Evolutionary conservation across 2,888 invertebrate genomes (phyloP).

Genomic region (Eupelmus urozonus): DNA sequence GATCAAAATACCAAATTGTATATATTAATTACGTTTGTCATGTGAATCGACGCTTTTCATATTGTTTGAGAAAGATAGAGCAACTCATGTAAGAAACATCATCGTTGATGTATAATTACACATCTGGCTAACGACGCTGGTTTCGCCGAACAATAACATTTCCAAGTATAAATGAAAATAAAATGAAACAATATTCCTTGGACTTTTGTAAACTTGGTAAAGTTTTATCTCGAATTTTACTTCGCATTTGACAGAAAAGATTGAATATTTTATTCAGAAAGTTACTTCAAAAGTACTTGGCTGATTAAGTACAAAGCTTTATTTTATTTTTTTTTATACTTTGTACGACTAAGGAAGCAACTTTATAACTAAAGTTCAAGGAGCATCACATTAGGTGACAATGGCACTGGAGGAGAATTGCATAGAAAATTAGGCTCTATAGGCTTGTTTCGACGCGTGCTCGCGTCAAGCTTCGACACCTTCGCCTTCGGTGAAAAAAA

Average conservation of each 20-base stretch:
- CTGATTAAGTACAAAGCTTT: not conserved
- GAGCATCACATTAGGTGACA: conserved; percentile 40
- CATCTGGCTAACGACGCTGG: not conserved
- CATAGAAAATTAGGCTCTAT: conserved; percentile 54
- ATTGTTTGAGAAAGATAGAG: not conserved
- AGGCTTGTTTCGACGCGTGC: conserved; percentile 38
- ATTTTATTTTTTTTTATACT: conserved; percentile 1
- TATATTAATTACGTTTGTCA: conserved; percentile 18
- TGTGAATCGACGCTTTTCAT: conserved; percentile 34
- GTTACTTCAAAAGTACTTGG: too few relatives aligned
- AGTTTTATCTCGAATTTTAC: too few relatives aligned
- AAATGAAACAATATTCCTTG: not conserved
- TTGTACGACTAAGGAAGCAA: not conserved
- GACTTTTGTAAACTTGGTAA: too few relatives aligned
- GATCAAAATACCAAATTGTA: not conserved
- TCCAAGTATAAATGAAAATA: too few relatives aligned
- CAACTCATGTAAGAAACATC: conserved; percentile 10
- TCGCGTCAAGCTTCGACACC: conserved; percentile 45
- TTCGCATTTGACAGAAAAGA: too few relatives aligned
- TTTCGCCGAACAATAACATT: not conserved
- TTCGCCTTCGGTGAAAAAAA: conserved; percentile 47
- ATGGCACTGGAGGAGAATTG: conserved; percentile 44
- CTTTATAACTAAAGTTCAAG: conserved; percentile 53
- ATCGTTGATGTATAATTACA: not conserved
- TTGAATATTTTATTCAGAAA: too few relatives aligned